Conservation (phyloP, 2,888 invertebrate species). For the Entomobrya proxima region DNA sequence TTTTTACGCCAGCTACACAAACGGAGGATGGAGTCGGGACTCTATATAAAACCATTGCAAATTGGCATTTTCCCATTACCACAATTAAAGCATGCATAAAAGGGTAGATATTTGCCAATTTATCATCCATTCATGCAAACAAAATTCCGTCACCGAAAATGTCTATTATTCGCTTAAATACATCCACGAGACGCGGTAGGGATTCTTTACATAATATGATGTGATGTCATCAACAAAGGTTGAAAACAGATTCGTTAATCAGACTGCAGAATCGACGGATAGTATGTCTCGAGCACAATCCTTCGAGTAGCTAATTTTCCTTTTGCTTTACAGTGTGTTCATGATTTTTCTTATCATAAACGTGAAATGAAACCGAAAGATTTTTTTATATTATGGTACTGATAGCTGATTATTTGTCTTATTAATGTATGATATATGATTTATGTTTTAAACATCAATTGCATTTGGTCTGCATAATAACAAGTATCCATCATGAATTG, state of each 20-base stretch:
- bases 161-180: background rate
- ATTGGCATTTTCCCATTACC: constrained; percentile 44
- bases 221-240: background rate
- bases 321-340: too few species aligned
- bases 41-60: constrained; percentile 15
- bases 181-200: too few species aligned
- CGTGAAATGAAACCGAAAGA: too few species aligned
- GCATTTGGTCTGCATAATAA: too few species aligned
- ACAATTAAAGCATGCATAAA: constrained; percentile 48
- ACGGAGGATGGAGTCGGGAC: background rate
- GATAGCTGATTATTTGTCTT: too few species aligned
- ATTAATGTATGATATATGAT: too few species aligned
- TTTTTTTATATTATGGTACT: too few species aligned
- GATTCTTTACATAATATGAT: too few species aligned
- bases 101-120: constrained; percentile 53
- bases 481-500: too few species aligned
- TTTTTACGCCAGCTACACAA: background rate
- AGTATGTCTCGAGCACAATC: background rate
- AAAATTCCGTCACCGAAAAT: background rate
- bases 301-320: too few species aligned
- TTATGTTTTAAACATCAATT: too few species aligned
- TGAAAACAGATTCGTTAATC: background rate
- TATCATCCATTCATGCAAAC: constrained; percentile 35
- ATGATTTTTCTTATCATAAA: too few species aligned
- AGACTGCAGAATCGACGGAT: background rate